A percentile compares a stretch with the other conserved stretches of the same genome.
These are phyloP conservation scores for Nowickia ferox DNA, from an alignment of 2,888 invertebrate genomes.

Conservation along the genomic window DNA sequence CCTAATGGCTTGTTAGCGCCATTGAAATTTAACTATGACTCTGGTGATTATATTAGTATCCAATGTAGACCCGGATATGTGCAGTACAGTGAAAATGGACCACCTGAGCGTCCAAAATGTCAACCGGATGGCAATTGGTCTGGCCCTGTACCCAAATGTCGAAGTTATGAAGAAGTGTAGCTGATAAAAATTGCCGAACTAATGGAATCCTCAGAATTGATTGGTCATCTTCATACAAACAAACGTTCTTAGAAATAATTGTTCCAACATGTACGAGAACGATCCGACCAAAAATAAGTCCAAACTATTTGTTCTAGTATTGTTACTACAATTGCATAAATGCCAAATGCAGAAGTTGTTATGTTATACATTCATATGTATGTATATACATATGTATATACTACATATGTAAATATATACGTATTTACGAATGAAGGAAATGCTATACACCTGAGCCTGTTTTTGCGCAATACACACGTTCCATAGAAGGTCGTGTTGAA, in stretches of 20 bases:
- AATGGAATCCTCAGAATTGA: conserved; percentile 64
- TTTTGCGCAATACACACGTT: too few relatives aligned
- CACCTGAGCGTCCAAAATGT: conserved; percentile 87
- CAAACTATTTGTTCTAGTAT: conserved; percentile 37
- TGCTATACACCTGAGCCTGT: neutral
- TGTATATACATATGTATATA: conserved; percentile 20
- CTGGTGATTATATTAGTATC: conserved; percentile 88
- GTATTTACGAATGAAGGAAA: conserved; percentile 26
- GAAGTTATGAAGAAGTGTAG: conserved; percentile 86
- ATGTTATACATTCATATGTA: conserved; percentile 45
- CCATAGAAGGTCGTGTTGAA: too few relatives aligned
- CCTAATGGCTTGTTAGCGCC: conserved; percentile 88
- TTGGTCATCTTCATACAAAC: conserved; percentile 39
- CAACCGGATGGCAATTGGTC: conserved; percentile 88
- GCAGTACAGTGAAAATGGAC: conserved; percentile 83
- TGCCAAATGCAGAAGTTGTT: conserved; percentile 52
- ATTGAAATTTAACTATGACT: conserved; percentile 89
- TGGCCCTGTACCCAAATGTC: conserved; percentile 87
- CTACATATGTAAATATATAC: neutral
- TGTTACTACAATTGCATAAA: conserved; percentile 58
- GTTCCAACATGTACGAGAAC: conserved; percentile 16
- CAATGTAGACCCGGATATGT: conserved; percentile 88
- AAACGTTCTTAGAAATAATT: conserved; percentile 43
- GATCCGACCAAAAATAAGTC: conserved; percentile 1
- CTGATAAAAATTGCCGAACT: conserved; percentile 72